These are phyloP conservation scores for Oryzaephilus surinamensis DNA, from an alignment of 1,140 invertebrate genomes.

Conservation along the genomic window DNA sequence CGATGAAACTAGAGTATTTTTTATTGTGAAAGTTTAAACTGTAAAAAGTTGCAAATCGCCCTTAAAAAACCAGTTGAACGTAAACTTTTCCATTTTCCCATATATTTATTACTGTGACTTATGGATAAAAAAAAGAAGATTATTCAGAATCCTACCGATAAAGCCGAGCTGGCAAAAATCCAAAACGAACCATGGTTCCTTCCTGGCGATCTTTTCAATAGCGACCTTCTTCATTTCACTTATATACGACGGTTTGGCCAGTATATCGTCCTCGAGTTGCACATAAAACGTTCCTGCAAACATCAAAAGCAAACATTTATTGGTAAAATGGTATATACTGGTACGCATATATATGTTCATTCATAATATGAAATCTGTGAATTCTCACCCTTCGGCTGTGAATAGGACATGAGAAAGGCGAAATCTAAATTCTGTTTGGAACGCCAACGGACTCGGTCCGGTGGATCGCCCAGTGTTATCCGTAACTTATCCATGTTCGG, in stretches of 20 bases:
- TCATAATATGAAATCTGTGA: background rate
- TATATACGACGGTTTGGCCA: constrained; percentile 79
- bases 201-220: constrained; percentile 61
- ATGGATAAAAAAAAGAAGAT: background rate
- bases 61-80: too few species aligned
- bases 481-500: constrained; percentile 71
- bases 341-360: too few species aligned
- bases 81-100: too few species aligned
- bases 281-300: constrained; percentile 57
- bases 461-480: constrained; percentile 76
- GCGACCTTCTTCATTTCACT: constrained; percentile 84
- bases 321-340: background rate
- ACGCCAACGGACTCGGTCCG: constrained; percentile 83
- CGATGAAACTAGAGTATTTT: too few species aligned
- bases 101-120: too few species aligned
- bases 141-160: constrained; percentile 52
- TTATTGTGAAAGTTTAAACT: too few species aligned
- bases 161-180: constrained; percentile 92
- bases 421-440: constrained; percentile 96
- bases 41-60: too few species aligned
- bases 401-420: constrained; percentile 93
- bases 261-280: constrained; percentile 92
- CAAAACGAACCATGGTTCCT: constrained; percentile 78
- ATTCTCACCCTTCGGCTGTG: constrained; percentile 54
- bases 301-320: constrained; percentile 3